phyloP scores from a whole-genome alignment of 23 tunicate genomes.

The Botrylloides violaceus region DNA sequence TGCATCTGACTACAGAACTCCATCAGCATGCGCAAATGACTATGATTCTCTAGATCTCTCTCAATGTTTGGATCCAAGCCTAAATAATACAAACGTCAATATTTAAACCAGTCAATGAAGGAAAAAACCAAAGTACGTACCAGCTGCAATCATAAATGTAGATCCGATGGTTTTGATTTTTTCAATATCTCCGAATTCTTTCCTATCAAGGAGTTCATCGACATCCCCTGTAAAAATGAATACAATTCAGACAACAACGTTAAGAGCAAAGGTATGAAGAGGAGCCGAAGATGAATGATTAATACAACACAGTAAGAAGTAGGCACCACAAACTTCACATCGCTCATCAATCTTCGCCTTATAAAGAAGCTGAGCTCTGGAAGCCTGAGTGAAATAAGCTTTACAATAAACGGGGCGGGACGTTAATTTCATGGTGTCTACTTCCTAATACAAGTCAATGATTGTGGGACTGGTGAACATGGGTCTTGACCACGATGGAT shows the following conservation, averaged over 20 bases:
- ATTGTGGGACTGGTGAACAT: too few species aligned
- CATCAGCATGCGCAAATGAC: conserved; percentile 66
- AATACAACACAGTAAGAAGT: too few species aligned
- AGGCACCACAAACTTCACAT: too few species aligned
- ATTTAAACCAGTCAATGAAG: not conserved
- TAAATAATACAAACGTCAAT: not conserved
- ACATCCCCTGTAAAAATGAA: conserved; percentile 60
- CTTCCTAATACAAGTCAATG: too few species aligned
- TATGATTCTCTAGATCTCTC: conserved; percentile 41
- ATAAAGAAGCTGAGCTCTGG: too few species aligned
- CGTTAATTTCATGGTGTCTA: too few species aligned
- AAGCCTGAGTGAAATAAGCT: too few species aligned
- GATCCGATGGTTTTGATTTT: conserved; percentile 97
- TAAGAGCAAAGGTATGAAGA: too few species aligned
- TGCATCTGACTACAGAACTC: conserved; percentile 90
- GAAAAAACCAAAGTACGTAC: conserved; percentile 20
- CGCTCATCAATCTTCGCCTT: too few species aligned
- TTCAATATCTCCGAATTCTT: conserved; percentile 66
- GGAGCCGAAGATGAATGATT: too few species aligned
- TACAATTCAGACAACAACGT: not conserved
- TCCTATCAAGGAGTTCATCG: conserved; percentile 64
- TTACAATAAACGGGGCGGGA: too few species aligned
- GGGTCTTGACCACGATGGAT: too few species aligned
- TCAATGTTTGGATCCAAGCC: conserved; percentile 69
- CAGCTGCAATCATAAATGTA: conserved; percentile 93